Evolutionary conservation across 2,113 vertebrate genomes (phyloP), one percentile per base, ranked within the genome.

Genomic region (Grammomys dolichurus): DNA sequence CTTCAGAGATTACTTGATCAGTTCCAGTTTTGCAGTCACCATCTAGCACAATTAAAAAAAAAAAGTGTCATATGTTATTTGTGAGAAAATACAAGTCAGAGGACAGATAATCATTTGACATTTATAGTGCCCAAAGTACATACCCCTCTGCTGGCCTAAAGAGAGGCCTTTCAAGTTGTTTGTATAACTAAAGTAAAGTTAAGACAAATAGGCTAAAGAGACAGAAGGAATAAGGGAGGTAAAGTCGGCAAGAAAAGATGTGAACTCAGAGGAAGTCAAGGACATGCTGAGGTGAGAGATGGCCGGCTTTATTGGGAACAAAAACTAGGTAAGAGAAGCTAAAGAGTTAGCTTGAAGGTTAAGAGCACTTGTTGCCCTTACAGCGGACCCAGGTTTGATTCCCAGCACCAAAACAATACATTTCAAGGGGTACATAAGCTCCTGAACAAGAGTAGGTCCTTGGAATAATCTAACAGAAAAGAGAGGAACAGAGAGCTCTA

Each of bases 1-100:
- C 96, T 96, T 97, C 96, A 63, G 97, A 95, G 90, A 91, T 96
- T 56, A 93, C 90, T 91, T 82, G 90, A 72, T 95, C 93, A 51
- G 67, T 96, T 89, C 95, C 94, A 60, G 90, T 94, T 95, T 96
- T 97, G 63, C 96, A 96, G 86, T 98, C 97, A 87, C 97, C 95
- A 96, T 98, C 97, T 97, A 88, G 82, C 93, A 97, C 56, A 97
- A 96, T 73, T 92, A 56, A n/a, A 46, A 63, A 43, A 43, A 69
- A 69, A 95, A 97, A 93, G 91, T 67, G 40, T 97, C 94, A 95
- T 73, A 88, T 93, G 73, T 70, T 84, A n/a, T 58, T 77, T 85
- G 16, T 51, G 51, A 51, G 51, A 87, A 81, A 93, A 93, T 40
- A 75, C 60, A 94, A 93, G 56, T 77, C 65, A 54, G 51, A 94